Evolutionary conservation across 2,797 vertebrate genomes (phyloP).

Genomic region (Eulemur albifrons): DNA sequence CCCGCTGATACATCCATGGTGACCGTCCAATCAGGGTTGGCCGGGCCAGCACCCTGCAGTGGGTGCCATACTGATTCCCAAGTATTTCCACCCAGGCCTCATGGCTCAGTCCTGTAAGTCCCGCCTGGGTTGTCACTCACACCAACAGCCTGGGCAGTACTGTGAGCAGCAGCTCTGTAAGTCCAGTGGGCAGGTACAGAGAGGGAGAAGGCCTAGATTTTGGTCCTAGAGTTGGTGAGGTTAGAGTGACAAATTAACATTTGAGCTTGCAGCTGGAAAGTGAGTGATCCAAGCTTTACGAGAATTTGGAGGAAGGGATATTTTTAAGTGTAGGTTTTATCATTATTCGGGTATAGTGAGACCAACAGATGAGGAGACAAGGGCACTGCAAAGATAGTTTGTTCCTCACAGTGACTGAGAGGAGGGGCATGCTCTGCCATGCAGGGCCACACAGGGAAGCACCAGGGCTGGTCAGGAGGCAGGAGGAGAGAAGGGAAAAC

Average conservation of each 20-base stretch:
- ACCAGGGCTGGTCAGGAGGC: not conserved
- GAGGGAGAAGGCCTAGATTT: not conserved
- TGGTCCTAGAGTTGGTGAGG: not conserved
- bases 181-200: too few species aligned
- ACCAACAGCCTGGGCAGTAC: not conserved
- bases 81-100: not conserved
- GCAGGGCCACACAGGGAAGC: not conserved
- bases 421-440: not conserved
- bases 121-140: not conserved
- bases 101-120: too few species aligned
- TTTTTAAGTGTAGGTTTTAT: not conserved
- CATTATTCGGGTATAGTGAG: not conserved
- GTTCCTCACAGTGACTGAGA: not conserved
- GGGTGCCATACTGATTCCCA: not conserved
- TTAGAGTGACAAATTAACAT: not conserved
- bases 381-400: not conserved
- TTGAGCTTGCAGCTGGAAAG: not conserved
- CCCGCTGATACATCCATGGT: not conserved
- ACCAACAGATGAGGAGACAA: not conserved
- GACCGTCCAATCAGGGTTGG: rapidly evolving
- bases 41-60: not conserved
- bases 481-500: not conserved
- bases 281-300: not conserved
- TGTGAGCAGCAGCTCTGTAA: not conserved
- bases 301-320: not conserved